phyloP scores from a whole-genome alignment of 2,797 vertebrate species.

The Paramormyrops hopkinsi region DNA sequence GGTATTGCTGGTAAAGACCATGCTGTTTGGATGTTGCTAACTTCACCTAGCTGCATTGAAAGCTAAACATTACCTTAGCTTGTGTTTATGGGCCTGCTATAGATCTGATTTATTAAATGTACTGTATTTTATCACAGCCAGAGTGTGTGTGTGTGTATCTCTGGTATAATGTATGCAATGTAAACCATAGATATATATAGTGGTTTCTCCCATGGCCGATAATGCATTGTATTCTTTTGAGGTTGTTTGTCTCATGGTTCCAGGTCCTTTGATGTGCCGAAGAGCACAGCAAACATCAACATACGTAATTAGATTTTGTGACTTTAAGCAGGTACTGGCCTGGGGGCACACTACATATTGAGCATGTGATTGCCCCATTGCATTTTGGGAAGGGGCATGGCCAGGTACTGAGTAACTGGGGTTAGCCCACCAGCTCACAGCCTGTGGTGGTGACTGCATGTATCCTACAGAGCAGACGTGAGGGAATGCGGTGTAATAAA shows the following conservation, averaged over 20 bases:
- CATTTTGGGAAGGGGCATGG: neutral
- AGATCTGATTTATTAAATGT: neutral
- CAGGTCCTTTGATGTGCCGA: neutral
- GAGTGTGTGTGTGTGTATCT: neutral
- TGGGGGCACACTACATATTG: neutral
- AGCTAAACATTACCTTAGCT: neutral
- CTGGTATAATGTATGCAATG: neutral
- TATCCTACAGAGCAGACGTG: neutral
- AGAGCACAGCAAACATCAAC: neutral
- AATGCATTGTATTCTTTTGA: neutral
- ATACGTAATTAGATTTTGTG: neutral
- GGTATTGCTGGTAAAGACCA: neutral
- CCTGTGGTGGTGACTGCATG: neutral
- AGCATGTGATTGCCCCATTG: neutral
- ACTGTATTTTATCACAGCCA: neutral
- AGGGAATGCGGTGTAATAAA: neutral
- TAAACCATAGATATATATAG: neutral
- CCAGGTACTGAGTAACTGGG: neutral
- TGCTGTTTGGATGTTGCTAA: neutral
- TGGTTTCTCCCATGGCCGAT: neutral
- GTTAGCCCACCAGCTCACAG: neutral
- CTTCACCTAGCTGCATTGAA: neutral
- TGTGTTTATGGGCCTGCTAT: neutral
- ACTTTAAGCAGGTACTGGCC: neutral
- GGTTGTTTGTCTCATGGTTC: neutral